These are phyloP conservation scores for Hippocampus barbouri DNA, from an alignment of 2,113 vertebrate species.

Conservation along the genomic window DNA sequence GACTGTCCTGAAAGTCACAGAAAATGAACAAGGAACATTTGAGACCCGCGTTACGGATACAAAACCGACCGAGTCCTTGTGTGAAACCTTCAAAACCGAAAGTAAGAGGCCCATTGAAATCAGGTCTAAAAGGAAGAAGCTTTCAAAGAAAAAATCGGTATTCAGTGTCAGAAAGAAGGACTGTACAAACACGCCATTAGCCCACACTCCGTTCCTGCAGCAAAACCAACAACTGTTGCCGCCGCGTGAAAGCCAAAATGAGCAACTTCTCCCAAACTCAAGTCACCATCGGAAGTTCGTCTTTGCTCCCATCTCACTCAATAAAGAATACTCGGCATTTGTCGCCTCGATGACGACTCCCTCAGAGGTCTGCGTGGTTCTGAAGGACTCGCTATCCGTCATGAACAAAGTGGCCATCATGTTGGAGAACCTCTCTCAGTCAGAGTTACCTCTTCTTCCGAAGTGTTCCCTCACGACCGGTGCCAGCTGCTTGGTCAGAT, in stretches of 20 bases:
- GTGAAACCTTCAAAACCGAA: background rate
- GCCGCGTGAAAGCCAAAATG: background rate
- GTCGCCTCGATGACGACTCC: slow-evolving; percentile 73
- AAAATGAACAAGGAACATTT: background rate
- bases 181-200: background rate
- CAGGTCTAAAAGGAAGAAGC: background rate
- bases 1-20: background rate
- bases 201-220: slow-evolving; percentile 40
- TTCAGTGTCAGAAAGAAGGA: background rate
- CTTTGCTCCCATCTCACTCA: slow-evolving; percentile 57
- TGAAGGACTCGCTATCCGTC: slow-evolving; percentile 68
- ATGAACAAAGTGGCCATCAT: slow-evolving; percentile 68
- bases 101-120: background rate
- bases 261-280: background rate
- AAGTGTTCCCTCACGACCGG: slow-evolving; percentile 65
- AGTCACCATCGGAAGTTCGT: slow-evolving; percentile 29
- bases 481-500: slow-evolving; percentile 72
- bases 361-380: slow-evolving; percentile 76
- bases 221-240: slow-evolving; percentile 47
- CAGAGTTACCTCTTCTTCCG: slow-evolving; percentile 62
- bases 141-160: background rate
- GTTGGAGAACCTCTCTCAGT: slow-evolving; percentile 69
- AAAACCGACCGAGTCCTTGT: background rate
- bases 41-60: slow-evolving; percentile 1
- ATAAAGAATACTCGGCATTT: slow-evolving; percentile 65